These are phyloP conservation scores for Turdus rufiventris DNA, from an alignment of 2,113 vertebrate species.

Conservation along the genomic window DNA sequence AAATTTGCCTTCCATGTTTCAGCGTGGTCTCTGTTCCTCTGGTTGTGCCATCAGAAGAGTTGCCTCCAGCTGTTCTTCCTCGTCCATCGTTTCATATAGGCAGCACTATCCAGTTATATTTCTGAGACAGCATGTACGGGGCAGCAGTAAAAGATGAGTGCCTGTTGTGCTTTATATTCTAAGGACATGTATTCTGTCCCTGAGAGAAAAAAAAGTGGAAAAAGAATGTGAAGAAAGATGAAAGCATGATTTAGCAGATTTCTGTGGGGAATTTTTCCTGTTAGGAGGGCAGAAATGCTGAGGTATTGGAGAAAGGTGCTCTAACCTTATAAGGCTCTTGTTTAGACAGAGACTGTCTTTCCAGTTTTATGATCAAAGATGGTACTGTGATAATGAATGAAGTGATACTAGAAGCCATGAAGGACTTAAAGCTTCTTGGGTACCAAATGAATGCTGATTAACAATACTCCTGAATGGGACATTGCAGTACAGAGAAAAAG, in stretches of 20 bases:
- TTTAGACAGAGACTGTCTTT: not conserved
- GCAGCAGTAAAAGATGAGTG: not conserved
- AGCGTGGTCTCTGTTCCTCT: not conserved
- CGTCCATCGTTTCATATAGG: not conserved
- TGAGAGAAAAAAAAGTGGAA: not conserved
- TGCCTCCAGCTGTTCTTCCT: not conserved
- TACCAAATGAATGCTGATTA: not conserved
- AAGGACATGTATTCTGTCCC: not conserved
- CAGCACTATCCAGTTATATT: not conserved
- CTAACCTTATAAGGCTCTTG: not conserved
- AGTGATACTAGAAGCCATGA: not conserved
- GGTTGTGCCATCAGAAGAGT: not conserved
- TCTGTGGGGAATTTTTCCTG: not conserved
- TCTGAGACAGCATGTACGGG: not conserved
- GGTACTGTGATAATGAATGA: not conserved
- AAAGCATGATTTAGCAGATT: not conserved
- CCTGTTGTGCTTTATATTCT: not conserved
- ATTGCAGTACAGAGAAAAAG: not conserved
- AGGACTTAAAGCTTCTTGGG: not conserved
- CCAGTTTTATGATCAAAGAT: not conserved
- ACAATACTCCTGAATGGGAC: accelerated
- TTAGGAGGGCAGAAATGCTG: not conserved
- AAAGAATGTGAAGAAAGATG: not conserved
- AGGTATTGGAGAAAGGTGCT: not conserved
- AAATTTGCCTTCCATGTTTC: not conserved